phyloP scores from a whole-genome alignment of 2,113 vertebrate genomes.

The Hippocampus zosterae region DNA sequence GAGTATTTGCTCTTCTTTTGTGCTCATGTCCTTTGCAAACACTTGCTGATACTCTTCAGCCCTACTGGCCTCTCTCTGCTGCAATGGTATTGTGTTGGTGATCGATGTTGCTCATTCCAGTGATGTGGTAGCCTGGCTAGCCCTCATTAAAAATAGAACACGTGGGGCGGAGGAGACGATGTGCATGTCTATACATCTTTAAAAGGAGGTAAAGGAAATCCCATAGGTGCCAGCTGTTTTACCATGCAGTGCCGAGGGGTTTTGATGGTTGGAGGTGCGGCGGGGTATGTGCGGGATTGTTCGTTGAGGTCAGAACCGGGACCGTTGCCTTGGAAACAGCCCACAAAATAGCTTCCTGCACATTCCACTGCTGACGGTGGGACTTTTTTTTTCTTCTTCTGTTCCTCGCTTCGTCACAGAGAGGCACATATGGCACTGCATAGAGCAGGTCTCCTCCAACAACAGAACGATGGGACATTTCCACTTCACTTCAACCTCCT shows the following conservation, averaged over 20 bases:
- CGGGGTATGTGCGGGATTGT: constrained; percentile 32
- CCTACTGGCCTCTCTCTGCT: constrained; percentile 31
- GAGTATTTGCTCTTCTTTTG: constrained; percentile 54
- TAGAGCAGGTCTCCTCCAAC: constrained; percentile 28
- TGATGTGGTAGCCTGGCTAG: constrained; percentile 75
- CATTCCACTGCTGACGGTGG: constrained; percentile 43
- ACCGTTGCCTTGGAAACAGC: constrained; percentile 64
- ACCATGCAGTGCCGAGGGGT: constrained; percentile 51
- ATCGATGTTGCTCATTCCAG: constrained; percentile 91
- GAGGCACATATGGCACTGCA: constrained; percentile 49
- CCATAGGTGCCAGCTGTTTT: constrained; percentile 72
- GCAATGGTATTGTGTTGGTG: constrained; percentile 69
- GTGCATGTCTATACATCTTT: constrained; percentile 45
- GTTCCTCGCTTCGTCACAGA: constrained; percentile 14
- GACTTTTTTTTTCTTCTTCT: constrained; percentile 42
- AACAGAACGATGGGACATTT: constrained; percentile 26
- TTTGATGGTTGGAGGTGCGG: constrained; percentile 34
- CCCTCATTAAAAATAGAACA: constrained; percentile 94
- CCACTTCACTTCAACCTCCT: constrained; percentile 17
- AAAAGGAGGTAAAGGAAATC: constrained; percentile 64
- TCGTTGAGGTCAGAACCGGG: constrained; percentile 69
- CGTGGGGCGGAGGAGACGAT: constrained; percentile 43
- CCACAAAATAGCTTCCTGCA: constrained; percentile 46
- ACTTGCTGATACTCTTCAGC: constrained; percentile 18
- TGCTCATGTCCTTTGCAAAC: constrained; percentile 46